Evolutionary conservation across 2,888 invertebrate genomes (phyloP).

Genomic region (Malacosoma neustria): DNA sequence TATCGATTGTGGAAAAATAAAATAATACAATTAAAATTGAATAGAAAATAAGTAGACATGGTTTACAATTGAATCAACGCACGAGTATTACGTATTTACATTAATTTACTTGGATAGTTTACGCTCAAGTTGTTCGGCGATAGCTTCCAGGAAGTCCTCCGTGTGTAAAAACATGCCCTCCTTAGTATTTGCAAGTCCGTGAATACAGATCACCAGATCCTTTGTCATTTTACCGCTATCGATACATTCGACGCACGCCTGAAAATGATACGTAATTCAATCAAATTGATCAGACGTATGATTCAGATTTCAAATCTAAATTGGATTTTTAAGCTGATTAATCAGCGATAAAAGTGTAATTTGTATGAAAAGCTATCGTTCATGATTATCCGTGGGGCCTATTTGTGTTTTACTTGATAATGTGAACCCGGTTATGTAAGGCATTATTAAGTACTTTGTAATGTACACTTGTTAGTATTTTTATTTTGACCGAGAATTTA

Average conservation of each 20-base stretch:
- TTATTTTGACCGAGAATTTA: too few relatives aligned
- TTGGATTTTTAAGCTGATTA: neutral
- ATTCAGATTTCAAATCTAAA: neutral
- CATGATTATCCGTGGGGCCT: too few relatives aligned
- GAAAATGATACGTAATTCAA: slow-evolving; percentile 15
- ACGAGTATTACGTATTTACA: too few relatives aligned
- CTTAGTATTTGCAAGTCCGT: slow-evolving; percentile 87
- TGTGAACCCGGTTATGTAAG: too few relatives aligned
- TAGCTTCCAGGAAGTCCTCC: slow-evolving; percentile 89
- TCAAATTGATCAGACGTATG: slow-evolving; percentile 10
- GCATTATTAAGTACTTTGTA: too few relatives aligned
- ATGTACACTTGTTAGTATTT: too few relatives aligned
- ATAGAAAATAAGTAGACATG: too few relatives aligned
- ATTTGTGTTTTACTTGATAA: too few relatives aligned
- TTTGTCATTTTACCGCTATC: slow-evolving; percentile 91
- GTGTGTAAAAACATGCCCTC: slow-evolving; percentile 89
- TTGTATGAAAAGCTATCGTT: neutral
- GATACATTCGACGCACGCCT: slow-evolving; percentile 87
- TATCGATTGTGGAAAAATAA: too few relatives aligned
- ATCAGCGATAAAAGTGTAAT: neutral
- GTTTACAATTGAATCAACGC: too few relatives aligned
- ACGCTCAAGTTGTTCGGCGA: slow-evolving; percentile 81
- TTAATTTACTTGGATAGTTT: slow-evolving; percentile 54
- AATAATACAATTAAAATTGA: too few relatives aligned
- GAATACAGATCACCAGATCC: slow-evolving; percentile 90